Conservation (phyloP, 2,113 vertebrate genomes). For the Elgaria multicarinata region DNA sequence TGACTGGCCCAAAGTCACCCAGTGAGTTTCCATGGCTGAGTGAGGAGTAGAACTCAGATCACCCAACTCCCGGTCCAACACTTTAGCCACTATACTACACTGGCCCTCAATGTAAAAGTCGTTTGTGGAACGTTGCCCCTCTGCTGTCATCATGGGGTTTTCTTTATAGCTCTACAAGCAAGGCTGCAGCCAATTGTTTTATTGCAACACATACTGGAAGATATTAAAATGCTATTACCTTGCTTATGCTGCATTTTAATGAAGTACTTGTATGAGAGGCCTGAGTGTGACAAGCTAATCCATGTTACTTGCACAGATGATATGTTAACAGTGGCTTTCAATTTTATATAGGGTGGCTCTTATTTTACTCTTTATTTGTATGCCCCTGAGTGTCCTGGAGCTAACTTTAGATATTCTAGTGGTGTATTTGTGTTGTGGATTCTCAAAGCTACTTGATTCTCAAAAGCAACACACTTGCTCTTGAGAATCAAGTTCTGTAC, state of each 20-base stretch:
- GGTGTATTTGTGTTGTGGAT: neutral
- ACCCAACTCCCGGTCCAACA: no score
- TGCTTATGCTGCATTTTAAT: constrained; percentile 11
- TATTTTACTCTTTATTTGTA: neutral
- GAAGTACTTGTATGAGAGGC: neutral
- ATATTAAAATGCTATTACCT: constrained; percentile 44
- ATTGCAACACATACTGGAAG: constrained; percentile 13
- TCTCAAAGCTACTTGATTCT: neutral
- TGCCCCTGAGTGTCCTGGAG: neutral
- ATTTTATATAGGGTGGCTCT: neutral
- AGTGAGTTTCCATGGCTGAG: no score
- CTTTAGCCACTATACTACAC: no score
- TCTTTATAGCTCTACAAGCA: constrained; percentile 36
- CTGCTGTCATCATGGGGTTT: neutral
- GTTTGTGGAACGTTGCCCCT: constrained; percentile 21
- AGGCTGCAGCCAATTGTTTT: constrained; percentile 44
- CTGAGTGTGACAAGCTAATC: neutral
- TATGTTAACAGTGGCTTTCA: constrained; percentile 28
- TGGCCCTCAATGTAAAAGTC: neutral
- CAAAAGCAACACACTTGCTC: neutral
- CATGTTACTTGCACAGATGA: constrained; percentile 3
- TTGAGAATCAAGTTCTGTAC: no score
- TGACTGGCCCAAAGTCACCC: no score
- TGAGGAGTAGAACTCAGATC: no score
- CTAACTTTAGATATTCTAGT: neutral